Conservation (phyloP, 2,888 invertebrate species). For the Diloba caeruleocephala region DNA sequence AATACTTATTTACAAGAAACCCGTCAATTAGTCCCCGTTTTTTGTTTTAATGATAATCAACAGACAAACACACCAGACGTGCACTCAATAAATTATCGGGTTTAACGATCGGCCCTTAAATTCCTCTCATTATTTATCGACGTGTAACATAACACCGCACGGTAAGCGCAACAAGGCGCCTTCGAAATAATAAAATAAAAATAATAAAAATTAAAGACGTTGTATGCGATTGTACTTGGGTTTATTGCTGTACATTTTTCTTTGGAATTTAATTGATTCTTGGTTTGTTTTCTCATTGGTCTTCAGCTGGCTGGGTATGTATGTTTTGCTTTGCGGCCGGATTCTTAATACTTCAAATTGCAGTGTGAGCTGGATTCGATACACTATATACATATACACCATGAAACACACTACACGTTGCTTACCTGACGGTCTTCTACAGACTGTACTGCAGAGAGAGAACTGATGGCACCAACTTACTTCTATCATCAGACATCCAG, state of each 20-base stretch:
- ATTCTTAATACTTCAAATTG: too few species aligned
- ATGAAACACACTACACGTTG: too few species aligned
- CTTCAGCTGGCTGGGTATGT: background rate
- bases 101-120: conserved; percentile 53
- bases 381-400: too few species aligned
- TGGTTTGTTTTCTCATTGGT: conserved; percentile 6
- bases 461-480: too few species aligned
- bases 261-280: conserved; percentile 6
- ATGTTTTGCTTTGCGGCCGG: background rate
- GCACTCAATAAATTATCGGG: conserved; percentile 49
- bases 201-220: conserved; percentile 17
- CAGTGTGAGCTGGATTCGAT: too few species aligned
- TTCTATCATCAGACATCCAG: too few species aligned
- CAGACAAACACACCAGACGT: conserved; percentile 24
- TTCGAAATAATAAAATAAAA: conserved; percentile 38
- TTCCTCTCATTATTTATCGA: conserved; percentile 55
- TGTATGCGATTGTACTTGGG: conserved; percentile 35
- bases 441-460: too few species aligned
- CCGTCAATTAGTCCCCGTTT: conserved; percentile 40
- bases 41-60: conserved; percentile 47
- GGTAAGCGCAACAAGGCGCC: conserved; percentile 27
- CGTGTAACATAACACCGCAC: conserved; percentile 52
- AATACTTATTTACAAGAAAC: conserved; percentile 10
- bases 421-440: too few species aligned
- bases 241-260: conserved; percentile 11